Conservation (phyloP, 2,888 invertebrate species). For the Melanchra persicariae region DNA sequence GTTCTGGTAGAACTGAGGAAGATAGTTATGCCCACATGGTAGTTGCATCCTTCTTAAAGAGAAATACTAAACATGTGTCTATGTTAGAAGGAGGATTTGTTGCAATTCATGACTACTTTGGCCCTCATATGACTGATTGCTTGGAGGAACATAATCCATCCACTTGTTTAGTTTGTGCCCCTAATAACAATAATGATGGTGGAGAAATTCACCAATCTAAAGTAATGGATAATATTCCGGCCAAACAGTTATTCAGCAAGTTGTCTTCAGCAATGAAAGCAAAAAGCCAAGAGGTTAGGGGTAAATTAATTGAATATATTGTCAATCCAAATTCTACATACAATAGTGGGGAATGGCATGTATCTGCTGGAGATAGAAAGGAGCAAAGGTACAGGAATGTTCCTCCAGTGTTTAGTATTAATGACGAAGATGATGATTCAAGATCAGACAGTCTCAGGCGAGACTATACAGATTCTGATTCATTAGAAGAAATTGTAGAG, state of each 20-base stretch:
- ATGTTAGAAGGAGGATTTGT: constrained; percentile 97
- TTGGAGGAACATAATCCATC: constrained; percentile 96
- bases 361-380: constrained; percentile 95
- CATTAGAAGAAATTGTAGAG: constrained; percentile 94
- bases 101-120: constrained; percentile 95
- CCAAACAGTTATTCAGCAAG: constrained; percentile 95
- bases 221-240: constrained; percentile 83
- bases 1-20: constrained; percentile 97
- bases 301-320: constrained; percentile 97
- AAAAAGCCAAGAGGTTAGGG: constrained; percentile 97
- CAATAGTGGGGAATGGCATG: constrained; percentile 93
- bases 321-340: constrained; percentile 94
- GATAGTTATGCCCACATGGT: constrained; percentile 99
- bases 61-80: constrained; percentile 97
- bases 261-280: constrained; percentile 96
- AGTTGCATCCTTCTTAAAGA: constrained; percentile 98
- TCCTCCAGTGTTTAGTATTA: constrained; percentile 98
- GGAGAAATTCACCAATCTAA: constrained; percentile 71
- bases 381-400: constrained; percentile 97
- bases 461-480: constrained; percentile 91
- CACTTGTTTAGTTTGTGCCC: constrained; percentile 95
- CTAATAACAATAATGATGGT: constrained; percentile 85
- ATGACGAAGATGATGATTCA: constrained; percentile 93
- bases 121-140: constrained; percentile 94
- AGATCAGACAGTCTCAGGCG: constrained; percentile 77